phyloP scores from a whole-genome alignment of 2,797 vertebrate species.

The Hirundo rustica region DNA sequence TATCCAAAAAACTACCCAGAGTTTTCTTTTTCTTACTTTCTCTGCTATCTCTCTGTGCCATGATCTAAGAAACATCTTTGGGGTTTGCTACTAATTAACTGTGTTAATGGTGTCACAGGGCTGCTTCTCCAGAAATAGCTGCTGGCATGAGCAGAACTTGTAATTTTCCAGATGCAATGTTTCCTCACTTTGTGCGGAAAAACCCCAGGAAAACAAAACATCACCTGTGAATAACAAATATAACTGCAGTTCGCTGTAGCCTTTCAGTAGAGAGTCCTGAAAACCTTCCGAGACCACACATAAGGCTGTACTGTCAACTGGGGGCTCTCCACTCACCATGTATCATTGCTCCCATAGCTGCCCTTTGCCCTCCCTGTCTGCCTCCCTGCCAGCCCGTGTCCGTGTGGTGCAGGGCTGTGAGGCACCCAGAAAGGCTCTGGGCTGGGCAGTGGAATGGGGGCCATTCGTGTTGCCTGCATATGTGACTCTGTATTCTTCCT shows the following conservation, averaged over 20 bases:
- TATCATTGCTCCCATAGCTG: not conserved
- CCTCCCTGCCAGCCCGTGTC: not conserved
- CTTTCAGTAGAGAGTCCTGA: not conserved
- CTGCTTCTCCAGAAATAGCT: conserved; percentile 6
- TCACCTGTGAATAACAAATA: not conserved
- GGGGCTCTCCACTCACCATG: not conserved
- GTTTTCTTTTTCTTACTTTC: not conserved
- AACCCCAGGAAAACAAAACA: not conserved
- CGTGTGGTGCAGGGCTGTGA: rapidly evolving
- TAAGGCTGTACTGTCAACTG: rapidly evolving
- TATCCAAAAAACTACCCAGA: not conserved
- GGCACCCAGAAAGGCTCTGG: not conserved
- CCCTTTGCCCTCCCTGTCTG: rapidly evolving
- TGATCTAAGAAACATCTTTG: not conserved
- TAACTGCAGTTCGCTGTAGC: not conserved
- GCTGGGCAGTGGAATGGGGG: not conserved
- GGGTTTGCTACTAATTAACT: conserved; percentile 15
- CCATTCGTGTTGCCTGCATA: not conserved
- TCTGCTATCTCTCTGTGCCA: not conserved
- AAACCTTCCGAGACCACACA: not conserved
- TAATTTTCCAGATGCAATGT: not conserved
- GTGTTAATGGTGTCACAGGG: not conserved
- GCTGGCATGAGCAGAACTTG: not conserved
- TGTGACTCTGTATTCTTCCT: not conserved
- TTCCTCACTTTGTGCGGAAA: not conserved